phyloP scores from a whole-genome alignment of 2,113 vertebrate species.

The Platysternon megacephalum region DNA sequence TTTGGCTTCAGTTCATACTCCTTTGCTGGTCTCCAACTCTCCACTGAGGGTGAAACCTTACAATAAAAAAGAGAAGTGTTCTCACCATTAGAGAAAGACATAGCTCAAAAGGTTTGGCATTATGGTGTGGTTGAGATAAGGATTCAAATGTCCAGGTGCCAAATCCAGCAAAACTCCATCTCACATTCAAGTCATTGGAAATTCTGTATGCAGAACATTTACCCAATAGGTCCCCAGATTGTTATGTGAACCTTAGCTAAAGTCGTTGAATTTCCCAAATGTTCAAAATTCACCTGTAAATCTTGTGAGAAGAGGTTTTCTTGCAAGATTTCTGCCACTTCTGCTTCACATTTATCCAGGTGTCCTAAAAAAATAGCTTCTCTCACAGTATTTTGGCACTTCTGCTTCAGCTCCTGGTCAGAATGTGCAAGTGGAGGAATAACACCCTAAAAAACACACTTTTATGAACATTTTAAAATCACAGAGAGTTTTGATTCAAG shows the following conservation, averaged over 20 bases:
- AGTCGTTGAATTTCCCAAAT: neutral
- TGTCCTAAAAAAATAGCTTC: neutral
- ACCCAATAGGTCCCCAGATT: neutral
- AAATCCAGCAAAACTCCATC: neutral
- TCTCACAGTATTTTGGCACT: neutral
- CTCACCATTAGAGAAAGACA: neutral
- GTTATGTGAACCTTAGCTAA: neutral
- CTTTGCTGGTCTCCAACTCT: neutral
- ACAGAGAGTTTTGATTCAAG: neutral
- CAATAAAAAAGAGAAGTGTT: neutral
- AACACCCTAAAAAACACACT: neutral
- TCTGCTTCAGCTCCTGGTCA: neutral
- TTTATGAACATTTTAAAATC: neutral
- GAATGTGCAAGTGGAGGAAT: neutral
- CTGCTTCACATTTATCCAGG: neutral
- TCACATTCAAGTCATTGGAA: neutral
- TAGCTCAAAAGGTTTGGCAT: neutral
- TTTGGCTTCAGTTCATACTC: neutral
- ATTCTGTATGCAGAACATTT: neutral
- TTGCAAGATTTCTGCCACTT: neutral
- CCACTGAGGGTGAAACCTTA: neutral
- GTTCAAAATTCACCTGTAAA: neutral
- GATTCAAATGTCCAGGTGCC: neutral
- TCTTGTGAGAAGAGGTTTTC: neutral
- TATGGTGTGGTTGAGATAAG: neutral